Percentiles rank a stretch among this genome's conserved stretches.
phyloP scores from a whole-genome alignment of 53 echinoderm and acorn worm genomes.

The Hippasteria phrygiana region DNA sequence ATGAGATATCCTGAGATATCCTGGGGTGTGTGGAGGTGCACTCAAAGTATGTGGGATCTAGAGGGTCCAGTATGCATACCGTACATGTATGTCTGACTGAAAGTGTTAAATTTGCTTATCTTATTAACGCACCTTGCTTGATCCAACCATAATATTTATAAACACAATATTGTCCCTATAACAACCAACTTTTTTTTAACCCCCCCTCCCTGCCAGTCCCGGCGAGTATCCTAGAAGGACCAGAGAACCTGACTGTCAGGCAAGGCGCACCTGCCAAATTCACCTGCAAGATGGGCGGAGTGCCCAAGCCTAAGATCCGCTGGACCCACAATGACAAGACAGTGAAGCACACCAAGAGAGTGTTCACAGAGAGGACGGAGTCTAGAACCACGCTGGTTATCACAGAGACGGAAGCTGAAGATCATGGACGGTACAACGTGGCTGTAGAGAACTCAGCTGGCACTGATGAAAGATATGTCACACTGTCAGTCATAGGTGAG shows the following conservation, averaged over 20 bases:
- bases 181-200: background rate
- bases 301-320: conserved; percentile 82
- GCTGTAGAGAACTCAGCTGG: conserved; percentile 84
- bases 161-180: background rate
- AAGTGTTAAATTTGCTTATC: too few species aligned
- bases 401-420: conserved; percentile 79
- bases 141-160: background rate
- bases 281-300: conserved; percentile 83
- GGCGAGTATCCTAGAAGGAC: conserved; percentile 89
- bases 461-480: conserved; percentile 82
- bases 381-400: conserved; percentile 80
- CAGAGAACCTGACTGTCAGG: conserved; percentile 83
- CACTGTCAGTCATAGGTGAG: conserved; percentile 84
- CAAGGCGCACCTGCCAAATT: conserved; percentile 76
- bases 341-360: conserved; percentile 86
- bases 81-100: too few species aligned
- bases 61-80: too few species aligned
- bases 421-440: conserved; percentile 89
- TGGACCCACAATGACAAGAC: conserved; percentile 83
- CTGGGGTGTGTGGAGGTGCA: too few species aligned
- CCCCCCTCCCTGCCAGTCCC: conserved; percentile 68
- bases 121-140: background rate
- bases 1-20: too few species aligned
- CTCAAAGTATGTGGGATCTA: too few species aligned
- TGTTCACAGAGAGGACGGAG: conserved; percentile 74